A percentile compares a stretch with the other conserved stretches of the same genome.
phyloP scores from a whole-genome alignment of 2,888 invertebrate genomes.

The Spisula solida region DNA sequence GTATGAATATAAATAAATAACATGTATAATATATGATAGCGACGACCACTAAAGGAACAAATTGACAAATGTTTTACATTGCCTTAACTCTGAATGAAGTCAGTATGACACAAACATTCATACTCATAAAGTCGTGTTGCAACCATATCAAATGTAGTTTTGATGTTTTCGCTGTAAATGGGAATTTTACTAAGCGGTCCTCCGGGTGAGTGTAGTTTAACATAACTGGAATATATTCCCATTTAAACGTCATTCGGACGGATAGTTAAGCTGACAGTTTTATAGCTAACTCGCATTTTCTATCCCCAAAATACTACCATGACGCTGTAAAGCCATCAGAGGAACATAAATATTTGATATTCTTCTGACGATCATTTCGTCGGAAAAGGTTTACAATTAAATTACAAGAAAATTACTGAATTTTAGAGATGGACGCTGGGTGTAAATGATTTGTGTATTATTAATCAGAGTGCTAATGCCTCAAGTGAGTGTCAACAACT shows the following conservation, averaged over 20 bases:
- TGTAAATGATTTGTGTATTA: slow-evolving; percentile 37
- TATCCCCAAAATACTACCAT: slow-evolving; percentile 2
- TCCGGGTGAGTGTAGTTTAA: background rate
- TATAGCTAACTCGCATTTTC: background rate
- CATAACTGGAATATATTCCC: background rate
- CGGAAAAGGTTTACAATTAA: slow-evolving; percentile 33
- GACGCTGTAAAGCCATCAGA: background rate
- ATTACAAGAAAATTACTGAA: slow-evolving; percentile 19
- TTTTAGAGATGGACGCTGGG: background rate
- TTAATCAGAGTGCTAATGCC: slow-evolving; percentile 27
- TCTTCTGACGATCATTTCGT: background rate
- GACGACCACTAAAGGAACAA: no score
- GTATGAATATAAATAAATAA: no score
- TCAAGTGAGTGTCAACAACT: slow-evolving; percentile 10
- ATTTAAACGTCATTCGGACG: background rate
- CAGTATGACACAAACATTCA: background rate
- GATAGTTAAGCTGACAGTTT: slow-evolving; percentile 5
- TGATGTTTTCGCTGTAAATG: background rate
- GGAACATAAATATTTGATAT: slow-evolving; percentile 12
- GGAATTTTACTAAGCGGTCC: background rate
- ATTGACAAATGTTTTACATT: no score
- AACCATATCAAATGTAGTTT: background rate
- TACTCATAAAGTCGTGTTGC: background rate
- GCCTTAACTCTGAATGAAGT: no score
- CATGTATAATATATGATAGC: no score